phyloP scores from a whole-genome alignment of 1,140 invertebrate genomes.

The Diprion similis region DNA sequence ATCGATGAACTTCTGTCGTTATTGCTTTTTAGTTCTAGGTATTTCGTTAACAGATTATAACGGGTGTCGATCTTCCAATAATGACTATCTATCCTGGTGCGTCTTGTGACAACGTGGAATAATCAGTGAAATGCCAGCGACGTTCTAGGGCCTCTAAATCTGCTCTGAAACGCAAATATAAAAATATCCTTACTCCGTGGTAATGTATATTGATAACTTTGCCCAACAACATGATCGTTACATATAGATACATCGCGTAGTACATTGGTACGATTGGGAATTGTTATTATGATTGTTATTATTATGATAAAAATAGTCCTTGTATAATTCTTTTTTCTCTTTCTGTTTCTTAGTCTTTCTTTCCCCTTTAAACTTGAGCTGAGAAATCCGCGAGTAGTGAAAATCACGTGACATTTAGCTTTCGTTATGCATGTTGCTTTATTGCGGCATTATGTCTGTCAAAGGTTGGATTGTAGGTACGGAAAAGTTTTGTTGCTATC shows the following conservation, averaged over 20 bases:
- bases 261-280: not conserved
- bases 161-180: conserved; percentile 43
- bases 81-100: conserved; percentile 20
- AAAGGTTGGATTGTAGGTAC: no score
- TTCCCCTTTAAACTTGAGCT: no score
- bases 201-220: conserved; percentile 21
- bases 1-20: not conserved
- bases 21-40: not conserved
- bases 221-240: conserved; percentile 26
- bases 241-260: not conserved
- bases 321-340: not conserved
- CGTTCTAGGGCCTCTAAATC: conserved; percentile 31
- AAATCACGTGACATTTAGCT: no score
- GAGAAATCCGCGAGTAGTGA: no score
- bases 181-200: conserved; percentile 32
- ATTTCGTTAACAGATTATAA: not conserved
- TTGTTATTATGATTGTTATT: not conserved
- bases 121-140: conserved; percentile 23
- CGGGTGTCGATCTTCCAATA: not conserved
- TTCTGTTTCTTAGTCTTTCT: no score
- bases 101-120: conserved; percentile 26
- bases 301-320: not conserved
- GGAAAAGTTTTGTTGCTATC: no score
- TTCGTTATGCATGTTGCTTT: no score
- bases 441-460: no score